Percentiles rank a stretch among this genome's conserved stretches.
These are phyloP conservation scores for Drosophila fulvimacula DNA, from an alignment of 2,888 invertebrate genomes.

Conservation along the genomic window DNA sequence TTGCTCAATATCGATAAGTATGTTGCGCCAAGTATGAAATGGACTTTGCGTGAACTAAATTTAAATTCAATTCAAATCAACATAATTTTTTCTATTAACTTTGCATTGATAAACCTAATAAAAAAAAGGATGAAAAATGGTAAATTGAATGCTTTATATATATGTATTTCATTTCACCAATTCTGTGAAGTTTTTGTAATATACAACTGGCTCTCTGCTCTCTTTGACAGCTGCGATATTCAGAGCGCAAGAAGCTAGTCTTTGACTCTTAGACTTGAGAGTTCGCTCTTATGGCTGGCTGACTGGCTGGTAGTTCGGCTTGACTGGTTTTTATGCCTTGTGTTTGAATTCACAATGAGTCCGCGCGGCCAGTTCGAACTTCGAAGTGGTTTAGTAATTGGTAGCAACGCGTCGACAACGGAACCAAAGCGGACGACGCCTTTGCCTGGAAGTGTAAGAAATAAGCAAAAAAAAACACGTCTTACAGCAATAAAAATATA, in stretches of 20 bases:
- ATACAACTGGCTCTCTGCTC: not conserved
- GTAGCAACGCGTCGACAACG: conserved; percentile 49
- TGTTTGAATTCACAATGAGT: conserved; percentile 47
- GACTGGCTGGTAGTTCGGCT: conserved; percentile 42
- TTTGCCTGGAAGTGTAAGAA: conserved; percentile 6
- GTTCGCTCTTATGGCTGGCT: conserved; percentile 10
- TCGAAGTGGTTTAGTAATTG: conserved; percentile 60
- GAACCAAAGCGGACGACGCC: conserved; percentile 30
- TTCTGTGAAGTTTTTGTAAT: not conserved
- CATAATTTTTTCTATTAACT: not conserved
- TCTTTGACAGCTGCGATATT: conserved; percentile 6
- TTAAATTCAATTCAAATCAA: not conserved
- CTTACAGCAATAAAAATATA: conserved; percentile 41
- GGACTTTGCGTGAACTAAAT: not conserved
- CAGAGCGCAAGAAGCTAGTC: conserved; percentile 5
- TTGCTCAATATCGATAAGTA: conserved; percentile 25
- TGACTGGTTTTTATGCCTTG: conserved; percentile 43
- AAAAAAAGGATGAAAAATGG: too few relatives aligned
- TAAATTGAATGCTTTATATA: too few relatives aligned
- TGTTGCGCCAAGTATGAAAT: conserved; percentile 15
- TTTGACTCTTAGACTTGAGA: conserved; percentile 26
- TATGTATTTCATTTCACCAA: not conserved
- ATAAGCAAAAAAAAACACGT: conserved; percentile 24
- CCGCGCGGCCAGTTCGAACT: conserved; percentile 24
- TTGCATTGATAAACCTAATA: not conserved